These are phyloP conservation scores for Saxidomus purpurata DNA, from an alignment of 1,140 invertebrate genomes.

Conservation along the genomic window DNA sequence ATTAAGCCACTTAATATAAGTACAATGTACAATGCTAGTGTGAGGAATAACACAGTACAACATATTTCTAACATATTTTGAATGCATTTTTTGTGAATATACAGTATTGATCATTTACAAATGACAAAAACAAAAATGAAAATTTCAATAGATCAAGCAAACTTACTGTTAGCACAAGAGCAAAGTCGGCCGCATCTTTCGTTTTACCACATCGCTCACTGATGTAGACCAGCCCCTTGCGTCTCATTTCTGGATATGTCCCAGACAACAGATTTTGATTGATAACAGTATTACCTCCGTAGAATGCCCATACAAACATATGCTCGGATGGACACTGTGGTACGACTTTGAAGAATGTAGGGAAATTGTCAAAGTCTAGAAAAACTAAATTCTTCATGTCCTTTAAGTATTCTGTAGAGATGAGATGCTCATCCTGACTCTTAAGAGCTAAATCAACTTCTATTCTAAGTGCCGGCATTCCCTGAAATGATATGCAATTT, in stretches of 20 bases:
- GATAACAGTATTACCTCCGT: conserved; percentile 40
- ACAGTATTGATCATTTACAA: no score
- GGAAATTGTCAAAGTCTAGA: conserved; percentile 71
- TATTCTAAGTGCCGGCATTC: no score
- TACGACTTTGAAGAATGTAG: conserved; percentile 62
- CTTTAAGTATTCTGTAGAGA: conserved; percentile 44
- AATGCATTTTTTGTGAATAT: no score
- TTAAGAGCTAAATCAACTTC: not conserved
- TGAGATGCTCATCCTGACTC: not conserved
- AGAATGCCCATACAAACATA: conserved; percentile 73
- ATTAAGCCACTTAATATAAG: no score
- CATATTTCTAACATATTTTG: no score
- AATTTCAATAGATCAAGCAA: no score
- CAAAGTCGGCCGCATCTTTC: conserved; percentile 75
- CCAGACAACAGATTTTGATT: no score
- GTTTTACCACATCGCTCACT: conserved; percentile 66
- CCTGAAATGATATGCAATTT: no score
- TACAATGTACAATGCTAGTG: no score
- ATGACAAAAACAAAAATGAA: no score
- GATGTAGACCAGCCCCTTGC: conserved; percentile 21
- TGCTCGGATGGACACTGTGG: conserved; percentile 54
- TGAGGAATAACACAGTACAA: no score
- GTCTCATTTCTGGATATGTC: not conserved
- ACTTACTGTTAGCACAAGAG: conserved; percentile 70
- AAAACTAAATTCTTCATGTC: conserved; percentile 68